Base-by-base conservation (phyloP, 2,888 invertebrate genomes). In the Stomorhina lunata region DNA sequence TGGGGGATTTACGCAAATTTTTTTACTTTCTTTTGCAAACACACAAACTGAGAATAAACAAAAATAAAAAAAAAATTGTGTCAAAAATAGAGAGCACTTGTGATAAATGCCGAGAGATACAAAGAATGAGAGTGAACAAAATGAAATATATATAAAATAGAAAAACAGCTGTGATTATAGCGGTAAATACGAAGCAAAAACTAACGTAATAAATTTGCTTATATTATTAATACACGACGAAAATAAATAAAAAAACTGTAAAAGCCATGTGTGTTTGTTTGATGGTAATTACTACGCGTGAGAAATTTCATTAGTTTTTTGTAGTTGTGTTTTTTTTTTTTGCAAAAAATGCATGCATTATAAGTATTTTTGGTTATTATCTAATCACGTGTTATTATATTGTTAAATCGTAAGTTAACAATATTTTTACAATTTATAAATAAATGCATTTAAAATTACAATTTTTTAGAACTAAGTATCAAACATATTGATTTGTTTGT, bases 341-440 rank as follows among this genome's bases (percentile, higher is more conserved):
- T 45, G 15, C 15, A 15, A 32, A 59, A n/a, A 57, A 34, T 20
- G 12, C 34, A 34, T 57, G 27, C 27, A 61, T 20, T 45, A n/a
- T n/a, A n/a, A n/a, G 10, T 45, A 2, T 63, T 45, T 45, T 65
- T 50, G n/a, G 22, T 53, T 63, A 63, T 73, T 73, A 73, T 73
- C 72, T 73, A 73, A 73, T 73, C 72, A 73, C 72, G 72, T 73
- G 72, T 63, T 15, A 27, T 4, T 45, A 20, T 48, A 20, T 12
- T 32, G 29, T 65, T 65, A 45, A 45, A 65, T 65, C 29, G 22
- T 25, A n/a, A n/a, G n/a, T n/a, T n/a, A n/a, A n/a, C n/a, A n/a
- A n/a, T n/a, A n/a, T n/a, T n/a, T n/a, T n/a, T n/a, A n/a, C n/a
- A n/a, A n/a, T n/a, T n/a, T n/a, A n/a, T n/a, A n/a, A n/a, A n/a